A percentile compares a stretch with the other conserved stretches of the same genome.
phyloP scores from a whole-genome alignment of 2,113 vertebrate species.

The Copsychus sechellarum region DNA sequence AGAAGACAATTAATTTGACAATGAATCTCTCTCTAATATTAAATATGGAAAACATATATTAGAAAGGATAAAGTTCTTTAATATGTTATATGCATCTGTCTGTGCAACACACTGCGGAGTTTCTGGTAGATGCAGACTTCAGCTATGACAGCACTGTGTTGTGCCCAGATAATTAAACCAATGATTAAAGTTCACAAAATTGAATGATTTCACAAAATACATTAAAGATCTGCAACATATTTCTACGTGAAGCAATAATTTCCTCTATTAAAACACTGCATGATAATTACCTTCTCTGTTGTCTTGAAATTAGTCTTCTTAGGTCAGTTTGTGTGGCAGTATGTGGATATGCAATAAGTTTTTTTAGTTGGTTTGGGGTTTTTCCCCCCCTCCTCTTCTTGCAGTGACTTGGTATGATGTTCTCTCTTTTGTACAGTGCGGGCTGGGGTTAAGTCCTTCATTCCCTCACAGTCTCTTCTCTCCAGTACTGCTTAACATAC shows the following conservation, averaged over 20 bases:
- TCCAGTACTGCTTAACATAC: neutral
- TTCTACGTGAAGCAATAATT: neutral
- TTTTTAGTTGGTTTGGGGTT: neutral
- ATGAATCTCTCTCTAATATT: neutral
- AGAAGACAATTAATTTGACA: neutral
- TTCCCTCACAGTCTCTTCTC: neutral
- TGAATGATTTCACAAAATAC: neutral
- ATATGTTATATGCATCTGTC: neutral
- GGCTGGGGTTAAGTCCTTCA: neutral
- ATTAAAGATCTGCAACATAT: neutral
- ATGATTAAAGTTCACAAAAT: neutral
- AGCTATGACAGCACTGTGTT: neutral
- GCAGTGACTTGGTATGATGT: neutral
- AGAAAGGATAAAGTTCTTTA: neutral
- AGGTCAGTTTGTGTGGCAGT: neutral
- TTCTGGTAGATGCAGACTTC: neutral
- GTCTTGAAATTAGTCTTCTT: neutral
- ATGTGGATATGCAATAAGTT: neutral
- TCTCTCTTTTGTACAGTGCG: neutral
- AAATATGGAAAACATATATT: neutral
- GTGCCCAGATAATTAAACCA: neutral
- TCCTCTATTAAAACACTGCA: neutral
- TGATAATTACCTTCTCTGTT: neutral
- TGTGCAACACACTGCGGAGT: neutral
- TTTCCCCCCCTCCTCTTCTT: accelerated